phyloP scores from a whole-genome alignment of 2,888 invertebrate species.

The Campoplex nolae region DNA sequence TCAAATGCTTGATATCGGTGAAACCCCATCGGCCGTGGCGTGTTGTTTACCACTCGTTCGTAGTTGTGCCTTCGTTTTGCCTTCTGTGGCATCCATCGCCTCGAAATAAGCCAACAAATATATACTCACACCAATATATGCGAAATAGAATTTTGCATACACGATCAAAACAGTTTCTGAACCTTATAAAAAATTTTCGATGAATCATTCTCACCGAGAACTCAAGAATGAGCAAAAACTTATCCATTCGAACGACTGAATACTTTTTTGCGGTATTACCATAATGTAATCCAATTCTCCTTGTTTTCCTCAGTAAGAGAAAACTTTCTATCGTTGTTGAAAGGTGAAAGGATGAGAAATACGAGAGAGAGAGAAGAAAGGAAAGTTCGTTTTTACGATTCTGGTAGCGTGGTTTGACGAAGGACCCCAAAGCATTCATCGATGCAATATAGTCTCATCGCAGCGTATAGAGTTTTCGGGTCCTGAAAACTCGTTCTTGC shows the following conservation, averaged over 20 bases:
- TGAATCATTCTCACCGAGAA: slow-evolving; percentile 52
- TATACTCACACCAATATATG: too few species aligned
- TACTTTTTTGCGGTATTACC: slow-evolving; percentile 60
- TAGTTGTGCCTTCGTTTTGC: too few species aligned
- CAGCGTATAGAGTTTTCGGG: slow-evolving; percentile 48
- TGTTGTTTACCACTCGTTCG: too few species aligned
- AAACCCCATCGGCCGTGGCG: too few species aligned
- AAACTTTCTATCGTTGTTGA: slow-evolving; percentile 62
- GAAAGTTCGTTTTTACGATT: slow-evolving; percentile 66
- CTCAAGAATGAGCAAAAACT: slow-evolving; percentile 10
- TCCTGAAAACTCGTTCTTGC: slow-evolving; percentile 45
- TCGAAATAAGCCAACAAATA: too few species aligned
- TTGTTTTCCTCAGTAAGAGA: slow-evolving; percentile 32
- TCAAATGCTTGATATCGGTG: too few species aligned
- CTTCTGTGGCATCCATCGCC: too few species aligned
- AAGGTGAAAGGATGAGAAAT: slow-evolving; percentile 46
- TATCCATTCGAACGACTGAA: slow-evolving; percentile 49
- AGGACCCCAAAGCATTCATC: slow-evolving; percentile 67
- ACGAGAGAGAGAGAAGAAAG: slow-evolving; percentile 44
- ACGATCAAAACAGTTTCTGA: too few species aligned
- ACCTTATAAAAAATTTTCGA: slow-evolving; percentile 32
- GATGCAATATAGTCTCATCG: slow-evolving; percentile 49
- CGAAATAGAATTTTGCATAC: too few species aligned
- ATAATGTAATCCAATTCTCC: slow-evolving; percentile 66
- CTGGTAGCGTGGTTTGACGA: slow-evolving; percentile 44